A percentile compares a stretch with the other conserved stretches of the same genome.
phyloP scores from a whole-genome alignment of 1,140 invertebrate species.

The Plodia interpunctella region DNA sequence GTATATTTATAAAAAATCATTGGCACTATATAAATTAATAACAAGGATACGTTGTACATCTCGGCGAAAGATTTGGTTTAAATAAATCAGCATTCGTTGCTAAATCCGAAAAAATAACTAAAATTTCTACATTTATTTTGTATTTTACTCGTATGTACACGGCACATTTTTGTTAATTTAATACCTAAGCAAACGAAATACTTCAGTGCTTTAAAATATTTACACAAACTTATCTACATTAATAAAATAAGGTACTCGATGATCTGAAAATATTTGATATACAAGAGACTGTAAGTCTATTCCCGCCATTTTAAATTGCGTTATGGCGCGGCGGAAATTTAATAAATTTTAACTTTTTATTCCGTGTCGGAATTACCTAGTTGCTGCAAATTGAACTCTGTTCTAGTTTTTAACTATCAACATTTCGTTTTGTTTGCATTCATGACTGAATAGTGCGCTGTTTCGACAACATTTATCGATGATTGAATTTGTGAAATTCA shows the following conservation, averaged over 20 bases:
- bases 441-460: not conserved
- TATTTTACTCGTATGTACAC: constrained; percentile 58
- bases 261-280: constrained; percentile 24
- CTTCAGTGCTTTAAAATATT: constrained; percentile 57
- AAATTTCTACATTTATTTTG: constrained; percentile 29
- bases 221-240: constrained; percentile 62
- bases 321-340: not conserved
- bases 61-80: constrained; percentile 67
- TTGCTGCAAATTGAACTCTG: not conserved
- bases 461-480: not conserved
- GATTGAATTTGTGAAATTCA: not conserved
- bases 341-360: not conserved
- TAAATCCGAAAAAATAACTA: constrained; percentile 9
- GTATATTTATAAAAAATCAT: constrained; percentile 47
- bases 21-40: constrained; percentile 55
- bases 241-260: constrained; percentile 57
- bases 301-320: not conserved
- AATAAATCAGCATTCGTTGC: constrained; percentile 29
- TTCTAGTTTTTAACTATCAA: not conserved
- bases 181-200: constrained; percentile 43
- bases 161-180: constrained; percentile 54
- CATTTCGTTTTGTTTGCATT: constrained; percentile 1
- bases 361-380: not conserved
- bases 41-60: constrained; percentile 63
- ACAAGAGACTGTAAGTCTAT: not conserved